These are phyloP conservation scores for Emydura subglobosa DNA, from an alignment of 2,113 vertebrate species.

Conservation along the genomic window DNA sequence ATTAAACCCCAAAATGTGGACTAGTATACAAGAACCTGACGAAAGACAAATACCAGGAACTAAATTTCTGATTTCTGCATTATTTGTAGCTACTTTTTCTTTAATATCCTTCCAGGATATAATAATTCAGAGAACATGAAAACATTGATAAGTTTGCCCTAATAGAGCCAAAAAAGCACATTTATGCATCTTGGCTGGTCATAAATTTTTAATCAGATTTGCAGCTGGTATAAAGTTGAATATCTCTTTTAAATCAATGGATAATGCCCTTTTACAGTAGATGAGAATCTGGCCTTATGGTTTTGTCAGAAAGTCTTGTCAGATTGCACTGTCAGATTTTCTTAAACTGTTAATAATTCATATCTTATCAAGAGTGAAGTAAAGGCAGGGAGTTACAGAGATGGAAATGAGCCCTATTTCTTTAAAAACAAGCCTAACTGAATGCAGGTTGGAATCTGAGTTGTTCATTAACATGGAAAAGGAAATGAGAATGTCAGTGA, in stretches of 20 bases:
- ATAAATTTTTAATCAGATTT: background rate
- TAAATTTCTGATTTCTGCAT: background rate
- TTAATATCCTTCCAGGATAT: background rate
- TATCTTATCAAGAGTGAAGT: background rate
- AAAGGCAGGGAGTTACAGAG: background rate
- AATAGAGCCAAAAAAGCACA: background rate
- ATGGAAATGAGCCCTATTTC: background rate
- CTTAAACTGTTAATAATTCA: background rate
- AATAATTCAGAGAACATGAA: background rate
- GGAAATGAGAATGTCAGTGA: background rate
- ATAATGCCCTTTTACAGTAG: background rate
- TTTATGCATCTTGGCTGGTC: background rate
- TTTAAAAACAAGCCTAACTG: background rate
- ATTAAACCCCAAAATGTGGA: background rate
- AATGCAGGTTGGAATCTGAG: background rate
- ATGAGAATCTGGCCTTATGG: background rate
- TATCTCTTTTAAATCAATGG: background rate
- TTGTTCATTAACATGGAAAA: background rate
- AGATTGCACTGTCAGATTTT: background rate
- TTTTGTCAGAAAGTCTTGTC: background rate
- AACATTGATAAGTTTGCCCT: background rate
- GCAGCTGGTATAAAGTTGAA: background rate
- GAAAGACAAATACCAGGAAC: background rate
- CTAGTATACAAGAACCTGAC: background rate
- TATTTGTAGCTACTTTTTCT: background rate